A percentile compares a stretch with the other conserved stretches of the same genome.
Evolutionary conservation across 2,113 vertebrate species (phyloP).

Genomic region (Scatophagus argus): DNA sequence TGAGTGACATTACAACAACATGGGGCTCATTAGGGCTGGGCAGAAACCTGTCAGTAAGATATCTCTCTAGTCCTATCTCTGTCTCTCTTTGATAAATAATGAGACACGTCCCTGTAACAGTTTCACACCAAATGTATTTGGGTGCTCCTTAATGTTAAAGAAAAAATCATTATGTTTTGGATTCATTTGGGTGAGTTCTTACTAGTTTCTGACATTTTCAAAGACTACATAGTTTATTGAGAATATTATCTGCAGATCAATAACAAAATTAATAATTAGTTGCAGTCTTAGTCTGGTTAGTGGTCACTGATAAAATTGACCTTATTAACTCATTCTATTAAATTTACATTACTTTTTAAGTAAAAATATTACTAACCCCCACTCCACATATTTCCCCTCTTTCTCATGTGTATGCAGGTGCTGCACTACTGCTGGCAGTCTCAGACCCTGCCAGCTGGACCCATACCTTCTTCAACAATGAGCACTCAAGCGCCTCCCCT

Average conservation of each 20-base stretch:
- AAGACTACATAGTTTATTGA: background rate
- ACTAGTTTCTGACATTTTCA: background rate
- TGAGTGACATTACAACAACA: constrained; percentile 63
- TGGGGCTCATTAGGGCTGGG: constrained; percentile 65
- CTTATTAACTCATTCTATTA: too few species aligned
- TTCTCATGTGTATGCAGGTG: background rate
- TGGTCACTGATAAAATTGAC: background rate
- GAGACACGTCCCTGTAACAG: constrained; percentile 3
- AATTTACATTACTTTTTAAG: too few species aligned
- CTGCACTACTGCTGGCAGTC: constrained; percentile 7
- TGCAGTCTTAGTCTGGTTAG: background rate
- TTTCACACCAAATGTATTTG: constrained; percentile 8
- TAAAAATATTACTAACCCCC: background rate
- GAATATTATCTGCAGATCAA: background rate
- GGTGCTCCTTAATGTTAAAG: background rate
- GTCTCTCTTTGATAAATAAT: constrained; percentile 39
- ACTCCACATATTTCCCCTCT: background rate
- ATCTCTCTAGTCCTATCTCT: constrained; percentile 25
- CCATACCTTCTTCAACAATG: constrained; percentile 14
- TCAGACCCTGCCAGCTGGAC: constrained; percentile 25
- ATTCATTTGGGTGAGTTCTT: background rate
- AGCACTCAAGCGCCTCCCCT: constrained; percentile 6
- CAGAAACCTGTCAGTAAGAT: constrained; percentile 38
- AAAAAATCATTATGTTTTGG: background rate
- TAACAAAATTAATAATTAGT: background rate